Evolutionary conservation across 2,888 invertebrate species (phyloP), one percentile per base, ranked within the genome.

Genomic region (Hemaris fuciformis): DNA sequence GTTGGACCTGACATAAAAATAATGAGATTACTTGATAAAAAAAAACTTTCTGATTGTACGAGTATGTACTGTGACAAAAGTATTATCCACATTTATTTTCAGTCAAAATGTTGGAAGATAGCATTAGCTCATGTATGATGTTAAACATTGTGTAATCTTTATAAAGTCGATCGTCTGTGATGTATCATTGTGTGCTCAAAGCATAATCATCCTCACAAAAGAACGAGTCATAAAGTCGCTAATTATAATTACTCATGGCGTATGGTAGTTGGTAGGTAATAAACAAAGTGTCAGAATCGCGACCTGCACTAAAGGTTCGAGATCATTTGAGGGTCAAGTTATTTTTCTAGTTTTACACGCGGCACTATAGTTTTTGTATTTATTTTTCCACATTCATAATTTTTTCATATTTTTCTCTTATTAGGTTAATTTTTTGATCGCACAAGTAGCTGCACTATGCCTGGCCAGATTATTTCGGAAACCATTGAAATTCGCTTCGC

Each of bases 391-490:
- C 15, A 46, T 46, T 62, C 76, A 74, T 75, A 67, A 73, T 64
- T 66, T 73, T 70, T 69, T 71, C 76, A 69, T 81, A 79, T 80
- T 83, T 78, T 83, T 78, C 78, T 93, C 93, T 64, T 93, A 85
- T 85, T 91, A 98, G 97, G 94, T 97, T 75, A 98, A 98, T 93
- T 97, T 97, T 91, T 93, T 97, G 77, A 88, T 96, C 71, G 96
- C 96, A 83, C 98, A 98, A 94, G 89, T 97, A 80, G 93, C 95
- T 75, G 97, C 97, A 75, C 93, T 98, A 83, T 94, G 95, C 79
- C 93, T 97, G 81, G 97, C 97, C 68, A 95, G 96, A 77, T 90
- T 96, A 72, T 95, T 97, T 87, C 95, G 97, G 83, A 95, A 95
- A 76, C 94, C 95, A 77, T 93, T 98, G 73, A 96, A 95, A 89